Evolutionary conservation across 2,888 invertebrate genomes (phyloP).

Genomic region (Drosophila planitibia): DNA sequence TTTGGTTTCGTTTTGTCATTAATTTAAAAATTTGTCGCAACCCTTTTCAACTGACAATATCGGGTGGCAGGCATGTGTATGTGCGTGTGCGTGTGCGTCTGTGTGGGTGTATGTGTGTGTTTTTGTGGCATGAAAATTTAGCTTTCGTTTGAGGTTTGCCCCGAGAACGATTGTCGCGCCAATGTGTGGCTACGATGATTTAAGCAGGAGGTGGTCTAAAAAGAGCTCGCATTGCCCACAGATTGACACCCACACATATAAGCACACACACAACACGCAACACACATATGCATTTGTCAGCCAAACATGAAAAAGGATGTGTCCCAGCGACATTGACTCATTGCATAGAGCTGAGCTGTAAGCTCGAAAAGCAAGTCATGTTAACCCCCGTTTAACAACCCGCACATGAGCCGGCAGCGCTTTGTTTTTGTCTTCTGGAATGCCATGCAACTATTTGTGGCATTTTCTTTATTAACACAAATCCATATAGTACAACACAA

Average conservation of each 20-base stretch:
- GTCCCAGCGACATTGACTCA: constrained; percentile 72
- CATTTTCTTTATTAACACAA: constrained; percentile 61
- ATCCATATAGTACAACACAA: constrained; percentile 18
- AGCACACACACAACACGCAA: constrained; percentile 2
- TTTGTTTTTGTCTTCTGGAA: constrained; percentile 42
- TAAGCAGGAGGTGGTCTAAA: constrained; percentile 11
- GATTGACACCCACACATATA: constrained; percentile 6
- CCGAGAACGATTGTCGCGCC: constrained; percentile 22
- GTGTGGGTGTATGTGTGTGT: not conserved
- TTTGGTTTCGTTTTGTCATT: constrained; percentile 68
- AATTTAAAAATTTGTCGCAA: constrained; percentile 77
- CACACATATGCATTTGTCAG: constrained; percentile 24
- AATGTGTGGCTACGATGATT: constrained; percentile 35
- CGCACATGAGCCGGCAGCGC: not conserved
- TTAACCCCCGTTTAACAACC: not conserved
- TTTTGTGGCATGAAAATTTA: constrained; percentile 29
- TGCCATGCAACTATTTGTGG: constrained; percentile 66
- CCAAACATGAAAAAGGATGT: constrained; percentile 74
- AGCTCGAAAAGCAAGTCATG: constrained; percentile 7
- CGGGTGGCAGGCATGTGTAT: constrained; percentile 27
- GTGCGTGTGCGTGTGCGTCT: not conserved
- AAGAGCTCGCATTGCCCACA: constrained; percentile 9
- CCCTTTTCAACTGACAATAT: constrained; percentile 76
- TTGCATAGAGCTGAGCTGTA: constrained; percentile 34
- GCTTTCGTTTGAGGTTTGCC: constrained; percentile 51